Evolutionary conservation across 2,888 invertebrate genomes (phyloP).

Genomic region (Ectemnius cavifrons): DNA sequence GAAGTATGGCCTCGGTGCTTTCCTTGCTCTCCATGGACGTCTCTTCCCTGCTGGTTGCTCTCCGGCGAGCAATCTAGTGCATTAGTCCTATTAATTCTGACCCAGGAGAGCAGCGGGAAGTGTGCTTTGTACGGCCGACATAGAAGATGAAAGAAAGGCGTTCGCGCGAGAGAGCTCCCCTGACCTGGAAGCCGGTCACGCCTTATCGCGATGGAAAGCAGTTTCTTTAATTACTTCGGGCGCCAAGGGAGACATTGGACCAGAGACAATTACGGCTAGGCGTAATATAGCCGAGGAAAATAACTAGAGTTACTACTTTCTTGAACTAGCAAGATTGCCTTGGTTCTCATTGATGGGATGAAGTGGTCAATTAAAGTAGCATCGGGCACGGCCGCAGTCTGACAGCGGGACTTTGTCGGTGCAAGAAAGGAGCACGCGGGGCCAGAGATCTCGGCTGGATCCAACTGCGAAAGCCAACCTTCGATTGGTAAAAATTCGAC

Average conservation of each 20-base stretch:
- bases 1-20: no score
- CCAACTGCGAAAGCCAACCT: slow-evolving; percentile 64
- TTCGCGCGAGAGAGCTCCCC: neutral
- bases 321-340: no score
- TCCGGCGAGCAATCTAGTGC: neutral
- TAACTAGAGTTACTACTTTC: no score
- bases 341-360: neutral
- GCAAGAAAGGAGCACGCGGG: slow-evolving; percentile 39
- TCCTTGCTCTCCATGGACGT: neutral
- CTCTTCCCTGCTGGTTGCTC: neutral
- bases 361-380: neutral
- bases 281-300: no score
- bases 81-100: slow-evolving; percentile 7
- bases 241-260: no score
- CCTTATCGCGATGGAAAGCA: slow-evolving; percentile 1
- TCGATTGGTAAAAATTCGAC: slow-evolving; percentile 68
- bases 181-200: slow-evolving; percentile 1
- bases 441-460: slow-evolving; percentile 47
- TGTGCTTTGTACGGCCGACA: neutral
- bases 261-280: no score
- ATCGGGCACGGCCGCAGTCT: slow-evolving; percentile 43
- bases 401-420: slow-evolving; percentile 45
- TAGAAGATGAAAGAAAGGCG: neutral
- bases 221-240: neutral
- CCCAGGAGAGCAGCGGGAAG: neutral